Evolutionary conservation across 2,797 vertebrate genomes (phyloP), one percentile per base, ranked within the genome.

Genomic region (Chiloscyllium punctatum): DNA sequence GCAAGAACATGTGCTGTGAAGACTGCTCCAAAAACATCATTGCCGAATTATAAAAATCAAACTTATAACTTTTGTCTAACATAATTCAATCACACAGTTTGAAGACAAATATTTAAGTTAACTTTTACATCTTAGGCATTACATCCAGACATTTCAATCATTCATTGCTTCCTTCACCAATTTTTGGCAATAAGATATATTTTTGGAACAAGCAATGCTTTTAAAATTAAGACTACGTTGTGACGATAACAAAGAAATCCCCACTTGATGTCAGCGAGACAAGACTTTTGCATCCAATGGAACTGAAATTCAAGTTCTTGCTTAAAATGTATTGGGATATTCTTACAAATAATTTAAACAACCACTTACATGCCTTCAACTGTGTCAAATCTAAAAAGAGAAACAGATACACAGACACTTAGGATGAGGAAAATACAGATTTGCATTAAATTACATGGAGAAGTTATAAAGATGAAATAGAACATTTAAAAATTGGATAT

Each of bases 281-380:
- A 30, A 33, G 9, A 53, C 48, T 48, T 94, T 71, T 27, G 42
- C 33, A 48, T 77, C 69, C 72, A 66, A 92, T 21, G 66, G 90
- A 69, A 69, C 90, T 69, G 90, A 92, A 92, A 92, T 77, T 95
- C 71, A 74, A 77, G 48, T 95, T 77, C 71, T 8, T 57, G 71
- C 94, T 74, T 53, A 95, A 23, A 48, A 77, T 53, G 42, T 51
- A 51, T 95, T 95, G 42, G 30, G 21, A 96, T 96, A 96, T 84
- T 97, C 95, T 97, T 97, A 95, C 95, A 96, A 98, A 97, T 97
- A 97, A 98, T 97, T 97, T 96, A 98, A 98, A 98, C 97, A 96
- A 98, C 97, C 98, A 98, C 98, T 99, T 99, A 99, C 98, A 99
- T 99, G 98, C 98, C 98, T 98, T 99, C 98, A 98, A 98, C 98